These are phyloP conservation scores for Buteo buteo DNA, from an alignment of 2,113 vertebrate genomes.

Conservation along the genomic window DNA sequence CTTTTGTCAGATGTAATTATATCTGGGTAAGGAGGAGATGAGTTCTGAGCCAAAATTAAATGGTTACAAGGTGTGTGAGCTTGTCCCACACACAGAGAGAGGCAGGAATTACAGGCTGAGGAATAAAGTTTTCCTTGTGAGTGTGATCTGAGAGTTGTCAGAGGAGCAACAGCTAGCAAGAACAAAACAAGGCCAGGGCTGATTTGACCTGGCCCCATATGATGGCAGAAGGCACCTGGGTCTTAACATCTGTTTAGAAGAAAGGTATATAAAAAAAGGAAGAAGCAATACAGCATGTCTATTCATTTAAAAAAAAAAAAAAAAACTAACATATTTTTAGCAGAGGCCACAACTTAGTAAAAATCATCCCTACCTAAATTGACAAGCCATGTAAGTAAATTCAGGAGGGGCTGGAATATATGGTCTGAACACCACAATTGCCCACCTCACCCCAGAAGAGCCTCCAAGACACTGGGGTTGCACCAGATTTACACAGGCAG, in stretches of 20 bases:
- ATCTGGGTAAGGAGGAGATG: not conserved
- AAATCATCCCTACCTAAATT: not conserved
- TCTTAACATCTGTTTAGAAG: not conserved
- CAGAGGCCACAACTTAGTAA: not conserved
- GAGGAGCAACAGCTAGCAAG: slow-evolving; percentile 16
- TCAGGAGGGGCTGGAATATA: not conserved
- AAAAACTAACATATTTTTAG: not conserved
- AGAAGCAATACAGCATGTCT: not conserved
- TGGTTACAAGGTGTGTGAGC: slow-evolving; percentile 42
- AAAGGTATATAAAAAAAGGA: not conserved
- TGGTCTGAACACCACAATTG: not conserved
- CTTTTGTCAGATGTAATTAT: slow-evolving; percentile 44
- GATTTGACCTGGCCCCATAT: not conserved
- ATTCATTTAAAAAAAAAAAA: not conserved
- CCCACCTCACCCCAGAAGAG: not conserved
- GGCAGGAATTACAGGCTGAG: slow-evolving; percentile 42
- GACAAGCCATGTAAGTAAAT: not conserved
- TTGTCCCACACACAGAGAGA: slow-evolving; percentile 58
- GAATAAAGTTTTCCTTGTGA: slow-evolving; percentile 44
- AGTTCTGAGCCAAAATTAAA: not conserved
- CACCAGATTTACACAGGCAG: not conserved
- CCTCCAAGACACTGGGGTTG: not conserved
- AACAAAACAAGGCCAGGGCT: slow-evolving; percentile 16
- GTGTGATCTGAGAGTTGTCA: slow-evolving; percentile 38
- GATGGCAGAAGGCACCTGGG: not conserved